Evolutionary conservation across 1,140 invertebrate species (phyloP).

Genomic region (Zaprionus camerounensis): DNA sequence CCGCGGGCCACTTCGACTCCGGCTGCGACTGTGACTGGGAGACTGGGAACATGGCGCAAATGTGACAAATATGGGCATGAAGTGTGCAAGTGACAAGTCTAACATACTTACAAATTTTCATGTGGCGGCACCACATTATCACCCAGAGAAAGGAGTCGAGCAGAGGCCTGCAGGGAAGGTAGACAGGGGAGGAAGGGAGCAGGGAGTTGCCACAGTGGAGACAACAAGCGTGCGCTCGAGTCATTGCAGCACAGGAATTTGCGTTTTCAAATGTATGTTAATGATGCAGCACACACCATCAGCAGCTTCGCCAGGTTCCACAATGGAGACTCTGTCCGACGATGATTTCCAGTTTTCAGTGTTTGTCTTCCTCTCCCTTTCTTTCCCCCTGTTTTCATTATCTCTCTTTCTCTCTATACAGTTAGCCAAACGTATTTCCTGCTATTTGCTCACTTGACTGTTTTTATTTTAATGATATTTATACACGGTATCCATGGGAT

Average conservation of each 20-base stretch:
- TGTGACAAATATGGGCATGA: slow-evolving; percentile 83
- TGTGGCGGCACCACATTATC: slow-evolving; percentile 49
- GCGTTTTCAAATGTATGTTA: slow-evolving; percentile 81
- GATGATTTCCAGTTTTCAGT: slow-evolving; percentile 72
- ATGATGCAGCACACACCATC: slow-evolving; percentile 52
- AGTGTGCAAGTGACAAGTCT: slow-evolving; percentile 82
- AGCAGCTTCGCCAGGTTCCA: slow-evolving; percentile 16
- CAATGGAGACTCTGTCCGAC: background rate
- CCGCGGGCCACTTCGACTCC: slow-evolving; percentile 23
- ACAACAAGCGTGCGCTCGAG: slow-evolving; percentile 14
- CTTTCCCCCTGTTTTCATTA: background rate
- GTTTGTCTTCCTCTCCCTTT: background rate
- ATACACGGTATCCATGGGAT: background rate
- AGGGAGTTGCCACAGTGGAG: no score
- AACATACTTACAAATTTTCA: slow-evolving; percentile 83
- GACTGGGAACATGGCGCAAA: slow-evolving; percentile 75
- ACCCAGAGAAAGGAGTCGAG: slow-evolving; percentile 10
- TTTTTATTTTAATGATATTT: slow-evolving; percentile 80
- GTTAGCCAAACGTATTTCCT: slow-evolving; percentile 74
- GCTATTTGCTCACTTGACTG: slow-evolving; percentile 62
- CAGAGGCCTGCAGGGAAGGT: background rate
- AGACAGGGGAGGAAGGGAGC: background rate
- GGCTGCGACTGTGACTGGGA: slow-evolving; percentile 9
- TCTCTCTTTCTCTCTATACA: slow-evolving; percentile 23
- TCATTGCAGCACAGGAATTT: slow-evolving; percentile 58